phyloP scores from a whole-genome alignment of 2,888 invertebrate genomes.

The Lasioglossum calceatum region DNA sequence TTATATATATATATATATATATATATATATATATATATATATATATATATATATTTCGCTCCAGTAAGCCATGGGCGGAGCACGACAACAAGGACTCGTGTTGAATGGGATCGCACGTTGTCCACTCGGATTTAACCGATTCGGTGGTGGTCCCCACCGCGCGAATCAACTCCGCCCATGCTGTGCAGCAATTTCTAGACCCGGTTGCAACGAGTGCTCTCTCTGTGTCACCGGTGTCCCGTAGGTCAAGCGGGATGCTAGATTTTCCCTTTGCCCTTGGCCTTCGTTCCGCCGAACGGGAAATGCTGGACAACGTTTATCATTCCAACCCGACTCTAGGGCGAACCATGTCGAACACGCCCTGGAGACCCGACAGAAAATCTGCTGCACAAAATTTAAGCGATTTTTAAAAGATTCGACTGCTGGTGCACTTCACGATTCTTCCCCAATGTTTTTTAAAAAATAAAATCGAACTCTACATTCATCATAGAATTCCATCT shows the following conservation, averaged over 20 bases:
- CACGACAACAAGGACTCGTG: not conserved
- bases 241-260: constrained; percentile 14
- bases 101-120: constrained; percentile 27
- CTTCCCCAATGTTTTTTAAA: not conserved
- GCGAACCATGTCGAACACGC: not conserved
- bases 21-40: not conserved
- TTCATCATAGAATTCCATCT: not conserved
- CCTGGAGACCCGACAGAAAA: not conserved
- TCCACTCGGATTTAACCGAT: constrained; percentile 24
- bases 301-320: not conserved
- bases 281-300: not conserved
- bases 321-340: not conserved
- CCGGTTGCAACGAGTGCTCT: constrained; percentile 14
- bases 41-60: constrained; percentile 8
- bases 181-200: constrained; percentile 37
- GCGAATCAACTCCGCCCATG: constrained; percentile 48
- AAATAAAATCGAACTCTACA: not conserved
- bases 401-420: not conserved
- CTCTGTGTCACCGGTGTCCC: constrained; percentile 11
- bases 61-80: constrained; percentile 33
- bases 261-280: constrained; percentile 28
- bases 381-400: not conserved
- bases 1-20: constrained; percentile 17
- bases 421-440: no score
- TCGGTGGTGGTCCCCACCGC: constrained; percentile 40